phyloP scores from a whole-genome alignment of 2,113 vertebrate species.

The Ictidomys tridecemlineatus region DNA sequence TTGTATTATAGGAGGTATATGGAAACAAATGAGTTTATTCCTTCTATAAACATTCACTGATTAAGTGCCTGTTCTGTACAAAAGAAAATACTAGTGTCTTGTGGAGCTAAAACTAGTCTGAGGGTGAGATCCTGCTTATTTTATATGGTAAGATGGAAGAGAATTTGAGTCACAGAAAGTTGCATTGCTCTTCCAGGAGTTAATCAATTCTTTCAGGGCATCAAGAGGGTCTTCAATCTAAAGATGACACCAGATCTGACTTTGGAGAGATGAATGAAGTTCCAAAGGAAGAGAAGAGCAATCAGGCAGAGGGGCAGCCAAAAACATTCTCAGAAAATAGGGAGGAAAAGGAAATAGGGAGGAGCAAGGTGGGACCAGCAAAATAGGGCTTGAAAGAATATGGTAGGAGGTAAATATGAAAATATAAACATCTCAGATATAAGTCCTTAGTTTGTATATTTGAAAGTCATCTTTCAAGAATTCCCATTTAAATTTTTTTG shows the following conservation, averaged over 20 bases:
- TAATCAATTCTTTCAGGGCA: neutral
- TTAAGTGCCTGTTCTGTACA: neutral
- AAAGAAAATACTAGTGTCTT: neutral
- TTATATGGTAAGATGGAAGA: neutral
- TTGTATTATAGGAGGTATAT: constrained; percentile 7
- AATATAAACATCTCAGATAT: constrained; percentile 26
- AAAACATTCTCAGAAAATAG: neutral
- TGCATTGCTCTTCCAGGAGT: neutral
- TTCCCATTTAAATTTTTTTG: neutral
- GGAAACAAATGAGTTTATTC: neutral
- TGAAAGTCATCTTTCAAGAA: constrained; percentile 42
- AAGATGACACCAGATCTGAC: neutral
- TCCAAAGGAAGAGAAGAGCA: neutral
- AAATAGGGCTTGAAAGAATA: neutral
- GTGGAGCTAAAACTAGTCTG: neutral
- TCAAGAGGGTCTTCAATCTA: neutral
- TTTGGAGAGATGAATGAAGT: neutral
- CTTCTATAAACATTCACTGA: neutral
- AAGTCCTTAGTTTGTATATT: constrained; percentile 19
- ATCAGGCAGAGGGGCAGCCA: neutral
- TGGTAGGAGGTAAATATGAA: neutral
- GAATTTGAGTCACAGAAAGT: neutral
- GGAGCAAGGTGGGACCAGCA: neutral
- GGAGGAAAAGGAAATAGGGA: neutral
- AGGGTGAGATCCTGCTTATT: neutral